Base-by-base conservation (phyloP, 2,888 invertebrate species). In the Cheilosia pagana region DNA sequence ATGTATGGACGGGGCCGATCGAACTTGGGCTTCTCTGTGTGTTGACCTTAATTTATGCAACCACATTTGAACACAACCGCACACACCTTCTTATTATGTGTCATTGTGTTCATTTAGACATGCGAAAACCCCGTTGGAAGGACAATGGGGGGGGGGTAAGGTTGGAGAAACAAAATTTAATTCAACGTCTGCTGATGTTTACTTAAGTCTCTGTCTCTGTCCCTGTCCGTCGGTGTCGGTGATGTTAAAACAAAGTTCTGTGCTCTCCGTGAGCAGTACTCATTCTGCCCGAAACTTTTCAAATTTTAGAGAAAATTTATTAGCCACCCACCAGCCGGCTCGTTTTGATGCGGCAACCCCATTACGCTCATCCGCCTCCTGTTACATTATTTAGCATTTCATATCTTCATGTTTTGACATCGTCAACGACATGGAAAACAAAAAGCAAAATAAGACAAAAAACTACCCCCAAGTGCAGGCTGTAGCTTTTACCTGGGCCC, bases 1-100 rank as follows among this genome's bases (percentile, higher is more conserved):
- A 1, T 41, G 39, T 31, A 19, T 50, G n/a, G 12, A 3, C 41
- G 43, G 62, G 35, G n/a, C 39, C 28, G 6, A 35, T 23, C 35
- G 16, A 28, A 7, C 21, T 21, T 8, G 8, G 28, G 52, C 39
- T 60, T 52, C 59, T 53, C 48, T 59, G 23, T 60, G 57, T 70
- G 53, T 75, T 85, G 79, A 78, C 83, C 83, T 79, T 83, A 83
- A 83, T 79, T 83, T 83, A 83, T 83, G 79, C 79, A 79, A 63
- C 74, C 83, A 74, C 68, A 78, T 63, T 63, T 63, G 63, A 68
- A 78, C 68, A 74, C 45, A 63, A 62, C 67, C 72, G 43, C 68
- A 83, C 62, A 78, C 78, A 55, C 62, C 67, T 68, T 55, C 59
- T 76, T 76, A 76, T 76, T 75, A 75, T 68, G 55, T 85, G 79